Evolutionary conservation across 2,113 vertebrate genomes (phyloP), one percentile per base, ranked within the genome.

Genomic region (Python bivittatus): DNA sequence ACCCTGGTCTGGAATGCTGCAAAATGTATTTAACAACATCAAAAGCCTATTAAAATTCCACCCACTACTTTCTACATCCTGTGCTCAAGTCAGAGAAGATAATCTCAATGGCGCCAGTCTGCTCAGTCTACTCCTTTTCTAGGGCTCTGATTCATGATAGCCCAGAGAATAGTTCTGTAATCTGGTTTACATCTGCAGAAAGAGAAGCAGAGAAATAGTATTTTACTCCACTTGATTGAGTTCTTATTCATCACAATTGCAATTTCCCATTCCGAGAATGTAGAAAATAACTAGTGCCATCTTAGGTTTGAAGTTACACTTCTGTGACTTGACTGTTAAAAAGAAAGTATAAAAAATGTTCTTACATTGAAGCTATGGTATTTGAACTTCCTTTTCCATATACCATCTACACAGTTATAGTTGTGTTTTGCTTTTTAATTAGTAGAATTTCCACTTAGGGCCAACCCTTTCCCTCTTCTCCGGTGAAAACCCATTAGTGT

Each of bases 11-110:
- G 96, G 94, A 88, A 91, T 42, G 93, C 61, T 84, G 9, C 1
- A 53, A 23, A 38, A 0, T 42, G 57, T 85, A 23, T 4, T 29
- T 20, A 0, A 0, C n/a, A 90, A 9, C 90, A 9, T 0, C 86
- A 2, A 72, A 0, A 0, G 0, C 4, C 15, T 5, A 33, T 17
- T 0, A 4, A 11, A 3, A 1, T 79, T 42, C 92, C 4, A 4
- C 27, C 7, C 79, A 89, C 15, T 0, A 12, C 1, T 6, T 0
- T 64, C 44, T 0, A 0, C 0, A 0, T 1, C 1, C 29, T 9
- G 53, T 0, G 1, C 1, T 0, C 7, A 1, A 0, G 68, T 58
- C 0, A 20, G 2, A 0, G 0, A 25, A 83, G 61, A 54, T 1
- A 0, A 44, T 72, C 48, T 15, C 1, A 5, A 22, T 33, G 0